A percentile compares a stretch with the other conserved stretches of the same genome.
phyloP scores from a whole-genome alignment of 2,888 invertebrate species.

The Malacosoma neustria region DNA sequence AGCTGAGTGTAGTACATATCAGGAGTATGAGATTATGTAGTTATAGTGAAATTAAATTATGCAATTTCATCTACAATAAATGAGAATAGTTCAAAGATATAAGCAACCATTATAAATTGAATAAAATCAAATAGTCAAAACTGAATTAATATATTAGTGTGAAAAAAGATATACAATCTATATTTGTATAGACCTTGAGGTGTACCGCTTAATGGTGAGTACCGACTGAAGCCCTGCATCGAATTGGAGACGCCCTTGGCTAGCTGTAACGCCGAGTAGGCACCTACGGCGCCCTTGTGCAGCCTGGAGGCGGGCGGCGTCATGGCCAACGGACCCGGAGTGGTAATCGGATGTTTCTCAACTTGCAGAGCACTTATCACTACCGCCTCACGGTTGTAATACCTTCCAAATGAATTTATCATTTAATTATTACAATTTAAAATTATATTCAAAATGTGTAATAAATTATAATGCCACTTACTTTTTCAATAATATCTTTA shows the following conservation, averaged over 20 bases:
- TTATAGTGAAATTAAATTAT: too few relatives aligned
- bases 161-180: too few relatives aligned
- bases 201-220: constrained; percentile 79
- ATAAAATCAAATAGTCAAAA: too few relatives aligned
- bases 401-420: constrained; percentile 73
- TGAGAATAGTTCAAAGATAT: too few relatives aligned
- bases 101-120: too few relatives aligned
- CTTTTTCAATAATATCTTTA: constrained; percentile 90
- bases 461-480: constrained; percentile 65
- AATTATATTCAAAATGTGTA: background rate
- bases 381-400: constrained; percentile 93
- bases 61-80: too few relatives aligned
- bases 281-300: constrained; percentile 62
- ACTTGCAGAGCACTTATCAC: constrained; percentile 95
- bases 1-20: too few relatives aligned
- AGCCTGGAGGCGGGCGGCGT: constrained; percentile 78
- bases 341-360: constrained; percentile 92
- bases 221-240: constrained; percentile 73
- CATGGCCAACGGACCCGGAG: constrained; percentile 87
- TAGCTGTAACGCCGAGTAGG: constrained; percentile 68
- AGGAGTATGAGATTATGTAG: too few relatives aligned
- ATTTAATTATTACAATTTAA: background rate
- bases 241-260: constrained; percentile 63
- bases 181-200: constrained; percentile 43
- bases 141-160: too few relatives aligned